phyloP scores from a whole-genome alignment of 2,888 invertebrate genomes.

The Ophioninae sp. region DNA sequence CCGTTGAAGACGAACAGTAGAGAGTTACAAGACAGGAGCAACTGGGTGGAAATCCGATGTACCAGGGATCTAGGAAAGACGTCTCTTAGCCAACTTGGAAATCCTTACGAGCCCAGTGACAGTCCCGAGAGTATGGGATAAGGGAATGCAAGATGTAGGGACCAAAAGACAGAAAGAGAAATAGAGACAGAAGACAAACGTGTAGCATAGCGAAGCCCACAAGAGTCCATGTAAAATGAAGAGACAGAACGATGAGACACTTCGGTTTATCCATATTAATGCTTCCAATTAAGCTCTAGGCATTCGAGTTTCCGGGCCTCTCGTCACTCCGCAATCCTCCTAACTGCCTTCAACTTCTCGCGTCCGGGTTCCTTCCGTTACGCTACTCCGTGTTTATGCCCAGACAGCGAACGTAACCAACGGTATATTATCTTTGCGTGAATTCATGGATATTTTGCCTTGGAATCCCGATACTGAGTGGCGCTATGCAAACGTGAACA shows the following conservation, averaged over 20 bases:
- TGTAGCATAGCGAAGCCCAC: neutral
- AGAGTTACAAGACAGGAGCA: slow-evolving; percentile 29
- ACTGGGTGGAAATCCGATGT: slow-evolving; percentile 55
- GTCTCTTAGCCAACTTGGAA: slow-evolving; percentile 57
- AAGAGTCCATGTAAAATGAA: slow-evolving; percentile 9
- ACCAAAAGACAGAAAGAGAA: neutral
- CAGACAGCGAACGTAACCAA: slow-evolving; percentile 25
- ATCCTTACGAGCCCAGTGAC: slow-evolving; percentile 54
- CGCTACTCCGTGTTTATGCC: slow-evolving; percentile 35
- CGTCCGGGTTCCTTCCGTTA: slow-evolving; percentile 35
- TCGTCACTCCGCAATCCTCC: slow-evolving; percentile 46
- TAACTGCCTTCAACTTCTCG: slow-evolving; percentile 52
- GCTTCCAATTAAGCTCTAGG: slow-evolving; percentile 67
- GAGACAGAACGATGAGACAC: slow-evolving; percentile 38
- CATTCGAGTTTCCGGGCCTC: slow-evolving; percentile 50
- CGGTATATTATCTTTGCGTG: slow-evolving; percentile 50
- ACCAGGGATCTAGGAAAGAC: slow-evolving; percentile 53
- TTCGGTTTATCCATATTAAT: slow-evolving; percentile 70
- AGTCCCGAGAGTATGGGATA: slow-evolving; percentile 27
- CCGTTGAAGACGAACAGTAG: slow-evolving; percentile 31
- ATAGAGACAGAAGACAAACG: slow-evolving; percentile 1
- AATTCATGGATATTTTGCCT: slow-evolving; percentile 40
- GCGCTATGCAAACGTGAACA: slow-evolving; percentile 6
- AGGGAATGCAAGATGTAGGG: slow-evolving; percentile 18
- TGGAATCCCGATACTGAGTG: slow-evolving; percentile 1